Percentiles rank a stretch among this genome's conserved stretches.
Evolutionary conservation across 1,140 invertebrate species (phyloP).

Genomic region (Aphis gossypii): DNA sequence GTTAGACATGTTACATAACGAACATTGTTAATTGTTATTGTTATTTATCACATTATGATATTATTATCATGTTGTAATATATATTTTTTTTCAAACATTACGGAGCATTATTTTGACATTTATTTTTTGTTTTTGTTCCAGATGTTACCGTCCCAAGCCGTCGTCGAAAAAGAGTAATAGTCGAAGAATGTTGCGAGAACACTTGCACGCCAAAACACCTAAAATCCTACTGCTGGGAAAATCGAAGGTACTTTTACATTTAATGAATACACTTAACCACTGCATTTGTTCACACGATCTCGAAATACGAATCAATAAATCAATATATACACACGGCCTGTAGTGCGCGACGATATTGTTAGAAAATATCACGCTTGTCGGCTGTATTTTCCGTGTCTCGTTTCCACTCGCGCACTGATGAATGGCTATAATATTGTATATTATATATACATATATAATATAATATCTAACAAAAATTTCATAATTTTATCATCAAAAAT

Average conservation of each 20-base stretch:
- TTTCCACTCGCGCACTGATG: slow-evolving; percentile 21
- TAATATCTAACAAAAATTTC: neutral
- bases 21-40: too few species aligned
- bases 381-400: neutral
- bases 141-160: slow-evolving; percentile 51
- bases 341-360: neutral
- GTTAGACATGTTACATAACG: too few species aligned
- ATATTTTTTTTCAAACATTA: neutral
- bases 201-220: slow-evolving; percentile 46
- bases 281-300: neutral
- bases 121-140: neutral
- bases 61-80: neutral
- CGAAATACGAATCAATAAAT: neutral
- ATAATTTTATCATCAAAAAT: neutral
- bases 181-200: slow-evolving; percentile 46
- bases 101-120: neutral
- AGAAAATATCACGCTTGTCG: neutral
- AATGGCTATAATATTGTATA: neutral
- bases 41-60: neutral
- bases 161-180: slow-evolving; percentile 49
- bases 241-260: slow-evolving; percentile 72
- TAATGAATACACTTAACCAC: neutral
- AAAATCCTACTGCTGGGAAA: slow-evolving; percentile 66
- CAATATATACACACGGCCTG: slow-evolving; percentile 77
- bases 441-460: neutral